phyloP scores from a whole-genome alignment of 2,888 invertebrate genomes.

The Microplitis manilae region DNA sequence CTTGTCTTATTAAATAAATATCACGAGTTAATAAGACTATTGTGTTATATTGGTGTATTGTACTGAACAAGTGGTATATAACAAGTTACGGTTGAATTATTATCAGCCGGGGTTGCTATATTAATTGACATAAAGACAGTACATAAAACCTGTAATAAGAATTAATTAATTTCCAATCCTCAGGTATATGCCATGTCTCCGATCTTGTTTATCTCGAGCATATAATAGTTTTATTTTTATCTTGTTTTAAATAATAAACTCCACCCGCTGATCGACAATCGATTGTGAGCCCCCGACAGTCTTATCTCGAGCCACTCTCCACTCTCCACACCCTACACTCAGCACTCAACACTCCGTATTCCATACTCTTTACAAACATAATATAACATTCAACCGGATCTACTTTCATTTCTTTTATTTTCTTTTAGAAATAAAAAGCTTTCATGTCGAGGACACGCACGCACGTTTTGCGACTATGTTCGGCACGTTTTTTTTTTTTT shows the following conservation, averaged over 20 bases:
- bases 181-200: neutral
- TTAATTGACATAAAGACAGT: constrained; percentile 35
- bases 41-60: neutral
- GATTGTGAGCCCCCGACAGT: constrained; percentile 24
- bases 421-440: constrained; percentile 9
- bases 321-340: neutral
- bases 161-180: constrained; percentile 11
- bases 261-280: constrained; percentile 33
- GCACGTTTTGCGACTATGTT: constrained; percentile 19
- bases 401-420: constrained; percentile 37
- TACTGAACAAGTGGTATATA: neutral
- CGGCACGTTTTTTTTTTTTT: neutral
- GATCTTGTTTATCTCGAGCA: neutral
- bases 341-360: too few species aligned
- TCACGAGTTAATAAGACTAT: neutral
- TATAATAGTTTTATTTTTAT: neutral
- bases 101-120: constrained; percentile 22
- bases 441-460: constrained; percentile 32
- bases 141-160: constrained; percentile 7
- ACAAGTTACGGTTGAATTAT: constrained; percentile 38
- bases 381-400: constrained; percentile 36
- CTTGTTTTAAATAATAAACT: constrained; percentile 14
- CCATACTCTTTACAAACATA: too few species aligned
- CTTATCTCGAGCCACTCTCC: constrained; percentile 26
- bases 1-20: neutral